These are phyloP conservation scores for Drosophila colorata DNA, from an alignment of 2,888 invertebrate species.

Conservation along the genomic window DNA sequence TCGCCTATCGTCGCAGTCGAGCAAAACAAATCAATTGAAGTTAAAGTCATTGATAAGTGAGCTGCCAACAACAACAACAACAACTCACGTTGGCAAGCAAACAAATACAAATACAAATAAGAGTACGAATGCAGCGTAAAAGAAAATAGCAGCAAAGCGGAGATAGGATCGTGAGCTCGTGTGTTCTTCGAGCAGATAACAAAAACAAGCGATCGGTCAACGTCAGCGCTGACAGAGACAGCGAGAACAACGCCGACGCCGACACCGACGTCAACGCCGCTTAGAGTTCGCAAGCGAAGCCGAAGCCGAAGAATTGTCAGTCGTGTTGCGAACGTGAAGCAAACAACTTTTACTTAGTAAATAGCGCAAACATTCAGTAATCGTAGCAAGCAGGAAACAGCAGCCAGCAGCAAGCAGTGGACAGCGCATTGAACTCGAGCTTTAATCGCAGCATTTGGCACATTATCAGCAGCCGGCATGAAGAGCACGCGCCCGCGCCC, in stretches of 20 bases:
- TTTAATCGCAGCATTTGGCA: constrained; percentile 27
- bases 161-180: constrained; percentile 34
- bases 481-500: constrained; percentile 9
- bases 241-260: constrained; percentile 9
- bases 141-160: constrained; percentile 16
- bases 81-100: constrained; percentile 6
- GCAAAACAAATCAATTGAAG: constrained; percentile 76
- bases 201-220: constrained; percentile 52
- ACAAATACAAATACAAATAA: constrained; percentile 17
- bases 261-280: constrained; percentile 41
- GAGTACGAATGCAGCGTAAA: constrained; percentile 10
- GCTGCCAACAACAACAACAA: constrained; percentile 4
- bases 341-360: constrained; percentile 27
- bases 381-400: constrained; percentile 10
- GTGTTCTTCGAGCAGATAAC: constrained; percentile 45
- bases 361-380: constrained; percentile 1
- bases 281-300: constrained; percentile 38
- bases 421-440: constrained; percentile 59
- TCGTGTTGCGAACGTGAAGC: constrained; percentile 61
- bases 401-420: constrained; percentile 3
- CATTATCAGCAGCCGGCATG: constrained; percentile 45
- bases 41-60: constrained; percentile 67
- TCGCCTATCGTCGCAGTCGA: constrained; percentile 25
- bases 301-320: constrained; percentile 50
- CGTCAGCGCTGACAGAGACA: constrained; percentile 40